Evolutionary conservation across 2,888 invertebrate species (phyloP).

Genomic region (Nysson spinosus): DNA sequence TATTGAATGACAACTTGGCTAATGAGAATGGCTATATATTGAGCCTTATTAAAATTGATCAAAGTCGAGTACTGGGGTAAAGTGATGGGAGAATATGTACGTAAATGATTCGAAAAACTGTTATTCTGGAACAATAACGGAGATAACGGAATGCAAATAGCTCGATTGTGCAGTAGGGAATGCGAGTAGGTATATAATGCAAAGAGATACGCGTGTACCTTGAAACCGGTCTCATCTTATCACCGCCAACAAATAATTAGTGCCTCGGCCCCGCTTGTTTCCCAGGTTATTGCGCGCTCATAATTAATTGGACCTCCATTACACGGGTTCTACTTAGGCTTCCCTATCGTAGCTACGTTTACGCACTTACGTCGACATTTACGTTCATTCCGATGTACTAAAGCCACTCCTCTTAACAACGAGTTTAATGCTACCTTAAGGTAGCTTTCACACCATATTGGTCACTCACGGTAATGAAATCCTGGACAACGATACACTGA

Average conservation of each 20-base stretch:
- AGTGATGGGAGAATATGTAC: no score
- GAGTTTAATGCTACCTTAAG: no score
- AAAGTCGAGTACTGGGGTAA: no score
- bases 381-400: no score
- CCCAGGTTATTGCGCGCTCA: conserved; percentile 19
- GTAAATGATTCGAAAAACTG: not conserved
- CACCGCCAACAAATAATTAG: conserved; percentile 38
- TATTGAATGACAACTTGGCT: no score
- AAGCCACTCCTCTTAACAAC: no score
- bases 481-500: no score
- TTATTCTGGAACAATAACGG: conserved; percentile 8
- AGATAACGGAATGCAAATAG: conserved; percentile 22
- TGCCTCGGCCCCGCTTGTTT: conserved; percentile 20
- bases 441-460: no score
- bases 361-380: no score
- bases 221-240: conserved; percentile 40
- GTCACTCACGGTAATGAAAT: no score
- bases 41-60: no score
- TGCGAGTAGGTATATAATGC: not conserved
- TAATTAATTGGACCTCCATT: conserved; percentile 32
- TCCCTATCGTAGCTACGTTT: not conserved
- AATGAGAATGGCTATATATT: no score
- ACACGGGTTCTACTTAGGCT: not conserved
- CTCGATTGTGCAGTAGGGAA: conserved; percentile 12
- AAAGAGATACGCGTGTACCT: conserved; percentile 9